Base-by-base conservation (phyloP, 2,888 invertebrate genomes). In the Caradrina clavipalpis region DNA sequence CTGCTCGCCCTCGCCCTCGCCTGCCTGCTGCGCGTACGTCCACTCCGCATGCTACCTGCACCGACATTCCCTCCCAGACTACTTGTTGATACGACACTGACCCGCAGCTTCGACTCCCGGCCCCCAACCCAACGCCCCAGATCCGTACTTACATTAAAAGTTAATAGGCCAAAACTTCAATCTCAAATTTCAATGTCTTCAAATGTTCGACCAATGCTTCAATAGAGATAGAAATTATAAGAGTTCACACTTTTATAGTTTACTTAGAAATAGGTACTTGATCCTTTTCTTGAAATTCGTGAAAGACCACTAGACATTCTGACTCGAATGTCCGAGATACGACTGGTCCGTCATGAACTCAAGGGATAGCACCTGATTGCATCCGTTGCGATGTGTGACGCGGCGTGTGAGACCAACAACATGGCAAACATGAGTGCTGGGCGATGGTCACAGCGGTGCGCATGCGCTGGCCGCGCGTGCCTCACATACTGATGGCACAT, bases 1-100 rank as follows among this genome's bases (percentile, higher is more conserved):
- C 91, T 90, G 92, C 92, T 91, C 91, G 91, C 90, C 89, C 90
- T 92, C 88, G 93, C 93, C 93, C 92, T 93, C 92, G 93, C 92
- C 93, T 89, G 89, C 89, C 87, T 91, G 89, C 90, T 93, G 88
- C 92, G 88, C 86, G 94, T 94, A 94, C 89, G 93, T 92, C 61
- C 50, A 53, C 45, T 17, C 6, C 15, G 13, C 42, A 13, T 13
- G 13, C 11, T 8, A 35, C 35, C 1, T 8, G 6, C 6, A 6
- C 6, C 35, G 7, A 35, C 35, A 35, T 7, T 8, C 2, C 4
- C 2, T 39, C 11, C 39, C 11, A 39, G 13, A 39, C 13, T 39
- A 13, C 2, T 35, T 10, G n/a, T n/a, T n/a, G n/a, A n/a, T n/a
- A n/a, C n/a, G n/a, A n/a, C n/a, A n/a, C 39, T 19, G 3, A 4